A percentile compares a stretch with the other conserved stretches of the same genome.
phyloP scores from a whole-genome alignment of 2,113 vertebrate genomes.

The Lipotes vexillifer region DNA sequence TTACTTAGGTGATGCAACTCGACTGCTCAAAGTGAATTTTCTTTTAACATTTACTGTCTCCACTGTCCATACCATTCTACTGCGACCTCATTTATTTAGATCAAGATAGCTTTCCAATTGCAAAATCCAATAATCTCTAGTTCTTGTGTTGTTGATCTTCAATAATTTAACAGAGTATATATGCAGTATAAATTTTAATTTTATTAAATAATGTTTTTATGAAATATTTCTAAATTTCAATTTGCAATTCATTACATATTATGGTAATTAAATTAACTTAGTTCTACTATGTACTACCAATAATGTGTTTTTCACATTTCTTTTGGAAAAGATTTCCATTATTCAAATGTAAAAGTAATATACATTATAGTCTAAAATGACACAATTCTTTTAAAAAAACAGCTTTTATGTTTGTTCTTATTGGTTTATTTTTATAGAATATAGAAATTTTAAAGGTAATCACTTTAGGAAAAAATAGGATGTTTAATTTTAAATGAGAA shows the following conservation, averaged over 20 bases:
- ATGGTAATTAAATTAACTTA: neutral
- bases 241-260: neutral
- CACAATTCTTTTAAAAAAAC: neutral
- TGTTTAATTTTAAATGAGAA: neutral
- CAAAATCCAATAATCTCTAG: neutral
- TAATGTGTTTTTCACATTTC: neutral
- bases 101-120: neutral
- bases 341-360: neutral
- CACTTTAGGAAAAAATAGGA: neutral
- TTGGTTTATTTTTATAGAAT: neutral
- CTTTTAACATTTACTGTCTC: neutral
- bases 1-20: neutral
- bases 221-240: neutral
- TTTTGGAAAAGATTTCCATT: neutral
- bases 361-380: neutral
- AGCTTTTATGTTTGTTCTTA: neutral
- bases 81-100: neutral
- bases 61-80: neutral
- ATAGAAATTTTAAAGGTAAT: neutral
- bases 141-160: neutral
- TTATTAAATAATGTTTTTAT: neutral
- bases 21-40: neutral
- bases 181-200: neutral
- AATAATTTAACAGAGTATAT: neutral
- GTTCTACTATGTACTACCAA: neutral